A percentile compares a stretch with the other conserved stretches of the same genome.
phyloP scores from a whole-genome alignment of 2,797 vertebrate species.

The Limnodromus scolopaceus region DNA sequence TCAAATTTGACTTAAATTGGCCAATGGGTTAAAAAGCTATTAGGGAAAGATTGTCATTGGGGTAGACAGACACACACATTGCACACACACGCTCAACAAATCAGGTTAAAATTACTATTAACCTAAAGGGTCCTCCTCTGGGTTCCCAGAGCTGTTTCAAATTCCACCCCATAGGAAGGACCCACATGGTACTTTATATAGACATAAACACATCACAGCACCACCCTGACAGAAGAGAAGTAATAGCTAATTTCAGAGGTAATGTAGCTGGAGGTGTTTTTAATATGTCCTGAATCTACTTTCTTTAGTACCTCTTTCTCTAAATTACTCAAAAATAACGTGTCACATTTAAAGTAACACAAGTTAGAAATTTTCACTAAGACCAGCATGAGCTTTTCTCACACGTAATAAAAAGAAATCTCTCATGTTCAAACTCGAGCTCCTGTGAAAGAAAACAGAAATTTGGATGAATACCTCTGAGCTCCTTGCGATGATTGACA shows the following conservation, averaged over 20 bases:
- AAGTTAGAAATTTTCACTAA: not conserved
- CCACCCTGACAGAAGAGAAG: not conserved
- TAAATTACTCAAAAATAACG: not conserved
- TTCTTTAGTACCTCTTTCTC: not conserved
- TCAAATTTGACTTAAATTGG: not conserved
- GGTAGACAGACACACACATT: not conserved
- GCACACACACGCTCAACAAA: not conserved
- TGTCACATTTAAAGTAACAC: not conserved
- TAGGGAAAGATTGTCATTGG: not conserved
- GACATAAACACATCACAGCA: not conserved
- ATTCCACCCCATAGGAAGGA: not conserved
- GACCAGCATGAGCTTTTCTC: not conserved
- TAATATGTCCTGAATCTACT: not conserved
- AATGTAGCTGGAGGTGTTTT: not conserved
- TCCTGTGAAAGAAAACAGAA: slow-evolving; percentile 24
- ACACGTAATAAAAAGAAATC: slow-evolving; percentile 4
- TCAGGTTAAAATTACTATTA: not conserved
- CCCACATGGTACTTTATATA: not conserved
- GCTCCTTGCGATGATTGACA: not conserved
- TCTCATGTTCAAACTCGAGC: slow-evolving; percentile 1
- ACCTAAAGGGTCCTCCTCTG: not conserved
- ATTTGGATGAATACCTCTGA: not conserved
- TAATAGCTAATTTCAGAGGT: not conserved
- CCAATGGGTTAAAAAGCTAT: not conserved
- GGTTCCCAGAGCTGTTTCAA: not conserved